Base-by-base conservation (phyloP, 2,888 invertebrate species). In the Camptogramma bilineatum region DNA sequence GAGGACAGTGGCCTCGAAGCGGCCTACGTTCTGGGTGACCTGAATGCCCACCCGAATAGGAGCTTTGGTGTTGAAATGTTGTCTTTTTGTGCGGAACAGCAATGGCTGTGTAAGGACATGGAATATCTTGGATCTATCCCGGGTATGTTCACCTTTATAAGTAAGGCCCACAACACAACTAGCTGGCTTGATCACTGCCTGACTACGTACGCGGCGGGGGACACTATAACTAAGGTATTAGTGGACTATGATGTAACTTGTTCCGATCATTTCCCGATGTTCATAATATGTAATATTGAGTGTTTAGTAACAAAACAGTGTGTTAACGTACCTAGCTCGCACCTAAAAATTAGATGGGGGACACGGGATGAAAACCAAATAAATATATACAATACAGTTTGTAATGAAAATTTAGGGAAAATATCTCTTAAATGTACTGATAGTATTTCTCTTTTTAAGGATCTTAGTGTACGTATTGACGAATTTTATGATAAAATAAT, bases 81-180 rank as follows among this genome's bases (percentile, higher is more conserved):
- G 13, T n/a, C 50, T 4, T n/a, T 19, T 24, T 50, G 50, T 50
- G 5, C 50, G 50, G 50, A 50, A 50, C 44, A 44, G 16, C 44
- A 44, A 8, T 44, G 44, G 44, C 16, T 44, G n/a, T 44, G 44
- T 16, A 8, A 2, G 44, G 44, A 44, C 4, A 44, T 44, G 13
- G 34, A 34, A 7, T 34, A 34, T 34, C 34, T 34, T 34, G 34
- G 34, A 9, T 9, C 34, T 34, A 9, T 4, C 13, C 9, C 34
- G 5, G 34, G 9, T 9, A 34, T 9, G 9, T 34, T 34, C 34
- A 34, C 34, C 2, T 34, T 34, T 34, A 10, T 34, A 34, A 34
- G 34, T 13, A 9, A 34, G 34, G 34, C 9, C 5, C 9, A 34
- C 9, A 9, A 9, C 8, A 34, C 34, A 9, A 34, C 5, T 7